Percentiles rank a stretch among this genome's conserved stretches.
Conservation (phyloP, 2,888 invertebrate species). For the Isotomurus palustris region DNA sequence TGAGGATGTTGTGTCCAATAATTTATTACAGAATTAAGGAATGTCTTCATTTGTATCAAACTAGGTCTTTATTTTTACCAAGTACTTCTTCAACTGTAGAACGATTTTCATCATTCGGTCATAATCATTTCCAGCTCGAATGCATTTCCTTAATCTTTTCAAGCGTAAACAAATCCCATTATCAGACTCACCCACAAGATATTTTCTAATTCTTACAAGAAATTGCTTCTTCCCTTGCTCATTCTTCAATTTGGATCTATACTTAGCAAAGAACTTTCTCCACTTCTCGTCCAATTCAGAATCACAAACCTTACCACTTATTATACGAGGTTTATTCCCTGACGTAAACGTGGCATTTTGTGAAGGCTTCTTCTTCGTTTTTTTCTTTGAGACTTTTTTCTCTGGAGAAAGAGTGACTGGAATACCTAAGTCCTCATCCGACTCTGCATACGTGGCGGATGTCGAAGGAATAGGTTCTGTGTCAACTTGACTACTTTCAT, state of each 20-base stretch:
- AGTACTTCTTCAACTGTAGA: conserved; percentile 23
- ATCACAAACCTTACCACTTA: too few species aligned
- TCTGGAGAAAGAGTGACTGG: conserved; percentile 2
- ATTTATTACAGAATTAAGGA: too few species aligned
- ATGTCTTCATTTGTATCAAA: too few species aligned
- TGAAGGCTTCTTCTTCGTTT: background rate
- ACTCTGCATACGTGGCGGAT: conserved; percentile 9
- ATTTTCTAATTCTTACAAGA: conserved; percentile 28
- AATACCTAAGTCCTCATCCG: conserved; percentile 26
- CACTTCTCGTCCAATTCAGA: conserved; percentile 27
- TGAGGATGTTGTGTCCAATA: too few species aligned
- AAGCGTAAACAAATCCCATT: conserved; percentile 26
- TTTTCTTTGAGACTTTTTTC: conserved; percentile 3
- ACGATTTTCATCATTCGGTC: conserved; percentile 16
- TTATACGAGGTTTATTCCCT: too few species aligned
- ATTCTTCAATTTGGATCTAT: conserved; percentile 22
- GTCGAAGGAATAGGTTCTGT: conserved; percentile 12
- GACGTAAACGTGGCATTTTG: background rate
- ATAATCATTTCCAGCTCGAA: conserved; percentile 12
- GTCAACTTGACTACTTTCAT: conserved; percentile 7
- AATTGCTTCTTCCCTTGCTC: conserved; percentile 32
- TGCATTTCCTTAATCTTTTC: conserved; percentile 27
- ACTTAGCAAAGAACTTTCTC: conserved; percentile 33
- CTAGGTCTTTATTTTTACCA: conserved; percentile 13
- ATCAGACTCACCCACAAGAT: conserved; percentile 21